Percentiles rank a stretch among this genome's conserved stretches.
Evolutionary conservation across 2,888 invertebrate genomes (phyloP).

Genomic region (Enchytraeus crypticus): DNA sequence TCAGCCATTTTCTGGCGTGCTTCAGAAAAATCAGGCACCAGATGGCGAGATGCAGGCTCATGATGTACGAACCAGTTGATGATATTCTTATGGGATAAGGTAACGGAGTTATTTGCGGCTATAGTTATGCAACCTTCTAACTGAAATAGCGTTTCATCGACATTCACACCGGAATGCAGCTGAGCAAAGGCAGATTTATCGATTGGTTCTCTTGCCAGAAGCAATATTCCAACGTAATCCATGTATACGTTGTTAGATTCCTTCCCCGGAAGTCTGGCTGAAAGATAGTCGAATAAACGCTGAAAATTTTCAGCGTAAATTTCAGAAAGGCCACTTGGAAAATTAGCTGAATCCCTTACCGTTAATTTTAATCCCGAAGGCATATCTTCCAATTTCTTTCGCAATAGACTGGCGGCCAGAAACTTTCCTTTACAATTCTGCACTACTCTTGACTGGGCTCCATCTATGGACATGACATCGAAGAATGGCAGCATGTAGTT

Average conservation of each 20-base stretch:
- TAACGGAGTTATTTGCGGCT: conserved; percentile 1
- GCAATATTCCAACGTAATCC: conserved; percentile 12
- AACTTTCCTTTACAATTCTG: conserved; percentile 22
- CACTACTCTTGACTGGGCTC: conserved; percentile 22
- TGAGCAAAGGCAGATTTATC: neutral
- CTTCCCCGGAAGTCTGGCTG: neutral
- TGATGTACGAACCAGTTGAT: conserved; percentile 19
- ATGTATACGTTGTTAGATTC: conserved; percentile 11
- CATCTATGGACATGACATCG: conserved; percentile 28
- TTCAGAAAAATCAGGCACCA: neutral
- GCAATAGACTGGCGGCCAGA: conserved; percentile 18
- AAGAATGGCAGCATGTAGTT: conserved; percentile 21
- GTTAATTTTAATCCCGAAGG: conserved; percentile 15
- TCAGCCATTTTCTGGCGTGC: conserved; percentile 13
- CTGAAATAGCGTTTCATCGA: conserved; percentile 1
- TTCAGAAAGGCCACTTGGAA: conserved; percentile 18
- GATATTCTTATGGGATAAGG: conserved; percentile 14
- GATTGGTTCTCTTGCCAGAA: conserved; percentile 9
- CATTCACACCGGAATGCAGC: conserved; percentile 1
- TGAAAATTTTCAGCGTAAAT: conserved; percentile 14
- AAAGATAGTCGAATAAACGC: conserved; percentile 6
- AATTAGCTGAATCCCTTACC: conserved; percentile 21
- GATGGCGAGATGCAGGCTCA: conserved; percentile 10
- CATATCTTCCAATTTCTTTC: conserved; percentile 9
- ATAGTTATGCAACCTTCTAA: conserved; percentile 12